Percentiles rank a stretch among this genome's conserved stretches.
These are phyloP conservation scores for Amblyornis subalaris DNA, from an alignment of 2,113 vertebrate genomes.

Conservation along the genomic window DNA sequence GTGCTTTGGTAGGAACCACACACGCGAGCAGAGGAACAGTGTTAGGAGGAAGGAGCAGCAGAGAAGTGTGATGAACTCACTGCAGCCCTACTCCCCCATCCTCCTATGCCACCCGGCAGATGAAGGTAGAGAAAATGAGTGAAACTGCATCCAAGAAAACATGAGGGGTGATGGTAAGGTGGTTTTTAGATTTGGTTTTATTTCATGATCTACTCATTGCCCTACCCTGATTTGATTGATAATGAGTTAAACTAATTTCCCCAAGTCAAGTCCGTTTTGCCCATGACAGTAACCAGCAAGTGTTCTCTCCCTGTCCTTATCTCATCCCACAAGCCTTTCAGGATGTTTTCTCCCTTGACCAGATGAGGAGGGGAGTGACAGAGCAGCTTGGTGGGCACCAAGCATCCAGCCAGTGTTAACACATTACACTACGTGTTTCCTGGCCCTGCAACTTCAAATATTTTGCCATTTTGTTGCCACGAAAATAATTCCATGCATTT, in stretches of 20 bases:
- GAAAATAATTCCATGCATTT: not conserved
- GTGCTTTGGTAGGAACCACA: not conserved
- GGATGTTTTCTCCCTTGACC: not conserved
- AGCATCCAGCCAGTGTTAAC: not conserved
- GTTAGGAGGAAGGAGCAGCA: not conserved
- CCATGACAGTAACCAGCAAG: accelerated
- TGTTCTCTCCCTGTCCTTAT: not conserved
- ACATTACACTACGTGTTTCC: accelerated
- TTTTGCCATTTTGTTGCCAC: not conserved
- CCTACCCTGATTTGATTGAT: not conserved
- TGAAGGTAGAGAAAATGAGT: not conserved
- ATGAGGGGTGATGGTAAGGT: not conserved
- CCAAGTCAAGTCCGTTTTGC: not conserved
- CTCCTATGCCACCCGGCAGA: not conserved
- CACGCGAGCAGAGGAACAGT: not conserved
- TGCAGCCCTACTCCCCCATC: not conserved
- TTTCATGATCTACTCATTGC: not conserved
- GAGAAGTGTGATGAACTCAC: not conserved
- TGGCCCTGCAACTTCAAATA: not conserved
- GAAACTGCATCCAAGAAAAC: not conserved
- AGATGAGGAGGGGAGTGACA: not conserved
- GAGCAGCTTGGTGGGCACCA: not conserved
- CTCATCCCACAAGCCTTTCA: not conserved
- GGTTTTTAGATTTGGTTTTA: not conserved
- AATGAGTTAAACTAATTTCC: not conserved